Evolutionary conservation across 2,888 invertebrate genomes (phyloP).

Genomic region (Steromphala cineraria): DNA sequence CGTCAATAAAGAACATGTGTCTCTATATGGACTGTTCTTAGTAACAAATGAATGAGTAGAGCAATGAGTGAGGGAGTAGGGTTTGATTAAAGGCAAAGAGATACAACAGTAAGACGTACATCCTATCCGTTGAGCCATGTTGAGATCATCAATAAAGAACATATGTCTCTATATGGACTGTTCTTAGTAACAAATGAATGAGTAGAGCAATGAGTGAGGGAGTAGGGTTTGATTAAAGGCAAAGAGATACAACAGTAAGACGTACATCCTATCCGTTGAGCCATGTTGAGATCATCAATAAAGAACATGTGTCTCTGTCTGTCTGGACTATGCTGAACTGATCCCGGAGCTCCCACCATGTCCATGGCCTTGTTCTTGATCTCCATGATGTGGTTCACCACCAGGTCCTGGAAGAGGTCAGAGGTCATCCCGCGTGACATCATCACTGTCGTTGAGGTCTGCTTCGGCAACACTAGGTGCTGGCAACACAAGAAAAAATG

Average conservation of each 20-base stretch:
- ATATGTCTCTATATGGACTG: constrained; percentile 58
- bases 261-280: constrained; percentile 55
- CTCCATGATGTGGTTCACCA: constrained; percentile 62
- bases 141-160: constrained; percentile 73
- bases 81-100: no score
- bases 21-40: no score
- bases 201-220: no score
- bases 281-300: constrained; percentile 71
- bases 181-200: no score
- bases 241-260: not conserved
- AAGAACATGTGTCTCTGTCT: constrained; percentile 67
- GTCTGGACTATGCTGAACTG: constrained; percentile 27
- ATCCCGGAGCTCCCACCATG: constrained; percentile 42
- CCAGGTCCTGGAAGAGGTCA: constrained; percentile 57
- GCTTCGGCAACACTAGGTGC: constrained; percentile 63
- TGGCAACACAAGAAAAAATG: constrained; percentile 35
- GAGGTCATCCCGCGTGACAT: constrained; percentile 68
- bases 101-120: constrained; percentile 38
- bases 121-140: constrained; percentile 56
- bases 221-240: no score
- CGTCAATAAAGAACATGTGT: no score
- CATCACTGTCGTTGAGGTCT: constrained; percentile 57
- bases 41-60: no score
- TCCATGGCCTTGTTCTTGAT: constrained; percentile 57
- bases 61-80: no score